Evolutionary conservation across 2,113 vertebrate genomes (phyloP), one percentile per base, ranked within the genome.

Genomic region (Limanda limanda): DNA sequence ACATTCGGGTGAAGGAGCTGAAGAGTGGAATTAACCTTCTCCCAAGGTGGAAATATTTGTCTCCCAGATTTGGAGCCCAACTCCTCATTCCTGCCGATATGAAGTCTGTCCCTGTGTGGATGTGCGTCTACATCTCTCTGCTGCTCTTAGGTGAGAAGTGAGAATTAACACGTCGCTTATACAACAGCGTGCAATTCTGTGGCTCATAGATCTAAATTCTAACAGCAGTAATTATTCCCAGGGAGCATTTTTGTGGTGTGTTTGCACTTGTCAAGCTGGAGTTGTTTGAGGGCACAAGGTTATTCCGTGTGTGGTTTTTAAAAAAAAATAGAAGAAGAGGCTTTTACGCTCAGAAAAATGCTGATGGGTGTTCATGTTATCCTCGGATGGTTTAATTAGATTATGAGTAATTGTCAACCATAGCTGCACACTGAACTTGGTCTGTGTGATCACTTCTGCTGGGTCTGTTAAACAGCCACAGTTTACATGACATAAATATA

Each of bases 81-180:
- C 51, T 86, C 79, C 62, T 81, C 69, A 75, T 24, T 71, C 67
- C 15, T 83, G 17, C 80, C 82, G 90, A 82, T 4, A 92, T 91
- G 88, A 92, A 89, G 87, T 88, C 86, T 82, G 52, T 68, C 82
- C 89, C 79, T 21, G 79, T 84, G 84, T 92, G 91, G 92, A 90
- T 91, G 73, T 89, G 84, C 80, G 57, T 86, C 21, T 64, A 76
- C 87, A 56, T 75, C 82, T 74, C 81, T 69, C 72, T 90, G 21
- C 90, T 92, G 78, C 83, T 91, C 71, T 47, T 91, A 88, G 92
- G 92, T 93, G 86, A 93, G 92, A 84, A 64, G 2, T 61, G 24
- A 13, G 15, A 67, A 78, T 74, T 23, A 25, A 42, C 21, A 58
- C 20, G 23, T 21, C 21, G 31, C 59, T 23, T 2, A 3, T 45